Percentiles rank a stretch among this genome's conserved stretches.
Evolutionary conservation across 1,140 invertebrate species (phyloP).

Genomic region (Muscidifurax raptorellus): DNA sequence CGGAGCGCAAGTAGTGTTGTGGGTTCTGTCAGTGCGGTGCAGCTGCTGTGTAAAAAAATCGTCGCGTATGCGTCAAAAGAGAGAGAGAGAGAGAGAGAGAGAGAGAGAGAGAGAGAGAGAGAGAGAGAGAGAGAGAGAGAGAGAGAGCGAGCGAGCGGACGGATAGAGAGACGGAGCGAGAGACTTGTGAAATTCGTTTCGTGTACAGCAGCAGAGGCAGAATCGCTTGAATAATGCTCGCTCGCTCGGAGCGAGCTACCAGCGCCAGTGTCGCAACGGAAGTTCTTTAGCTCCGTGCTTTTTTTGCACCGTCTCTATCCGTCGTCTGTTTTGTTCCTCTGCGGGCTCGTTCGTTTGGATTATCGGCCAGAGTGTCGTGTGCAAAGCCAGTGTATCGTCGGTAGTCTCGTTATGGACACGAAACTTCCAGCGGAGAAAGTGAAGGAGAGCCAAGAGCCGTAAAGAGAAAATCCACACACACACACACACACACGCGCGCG

Average conservation of each 20-base stretch:
- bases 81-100: neutral
- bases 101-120: neutral
- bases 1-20: too few relatives aligned
- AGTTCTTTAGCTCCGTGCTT: neutral
- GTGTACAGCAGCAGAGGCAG: neutral
- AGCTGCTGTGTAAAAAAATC: too few relatives aligned
- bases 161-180: neutral
- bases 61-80: neutral
- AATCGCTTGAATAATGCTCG: constrained; percentile 12
- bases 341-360: neutral
- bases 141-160: neutral
- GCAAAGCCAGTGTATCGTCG: neutral
- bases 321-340: neutral
- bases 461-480: neutral
- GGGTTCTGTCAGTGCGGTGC: too few relatives aligned
- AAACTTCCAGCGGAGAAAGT: constrained; percentile 32
- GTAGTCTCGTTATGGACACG: neutral
- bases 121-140: neutral
- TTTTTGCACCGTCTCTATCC: neutral
- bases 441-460: constrained; percentile 6
- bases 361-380: neutral
- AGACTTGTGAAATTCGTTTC: constrained; percentile 19
- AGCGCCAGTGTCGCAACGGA: constrained; percentile 28
- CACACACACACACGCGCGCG: too few relatives aligned
- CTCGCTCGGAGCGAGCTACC: neutral